Percentiles rank a stretch among this genome's conserved stretches.
Conservation (phyloP, 1,140 invertebrate species). For the Philaenus spumarius region DNA sequence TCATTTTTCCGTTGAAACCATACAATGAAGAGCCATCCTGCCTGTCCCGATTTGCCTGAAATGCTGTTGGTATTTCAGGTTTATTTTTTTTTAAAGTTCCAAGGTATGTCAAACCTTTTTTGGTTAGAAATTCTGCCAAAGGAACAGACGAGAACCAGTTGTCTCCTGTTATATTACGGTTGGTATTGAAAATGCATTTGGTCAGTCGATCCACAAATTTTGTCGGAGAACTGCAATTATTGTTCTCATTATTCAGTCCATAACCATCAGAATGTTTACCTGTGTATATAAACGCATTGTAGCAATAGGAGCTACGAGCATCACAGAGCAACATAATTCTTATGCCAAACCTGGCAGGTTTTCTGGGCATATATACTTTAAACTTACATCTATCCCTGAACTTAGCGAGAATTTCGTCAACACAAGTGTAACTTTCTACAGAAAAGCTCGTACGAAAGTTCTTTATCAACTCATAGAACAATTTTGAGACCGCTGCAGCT, state of each 20-base stretch:
- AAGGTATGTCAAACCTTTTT: conserved; percentile 32
- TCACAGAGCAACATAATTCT: conserved; percentile 33
- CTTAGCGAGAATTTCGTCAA: conserved; percentile 36
- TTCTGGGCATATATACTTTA: conserved; percentile 38
- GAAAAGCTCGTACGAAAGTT: conserved; percentile 30
- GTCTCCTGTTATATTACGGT: conserved; percentile 36
- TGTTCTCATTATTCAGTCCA: conserved; percentile 5
- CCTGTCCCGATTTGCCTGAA: conserved; percentile 16
- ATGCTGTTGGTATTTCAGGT: conserved; percentile 35
- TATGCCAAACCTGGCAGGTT: conserved; percentile 37
- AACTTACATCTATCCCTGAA: conserved; percentile 37
- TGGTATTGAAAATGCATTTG: conserved; percentile 30
- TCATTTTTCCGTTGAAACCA: conserved; percentile 20
- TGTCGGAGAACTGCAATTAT: conserved; percentile 19
- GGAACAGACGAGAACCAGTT: conserved; percentile 39
- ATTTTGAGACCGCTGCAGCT: conserved; percentile 33
- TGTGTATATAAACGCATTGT: conserved; percentile 21
- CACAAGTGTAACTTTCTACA: conserved; percentile 29
- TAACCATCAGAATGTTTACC: conserved; percentile 14
- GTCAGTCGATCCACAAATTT: conserved; percentile 31
- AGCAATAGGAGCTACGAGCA: conserved; percentile 25
- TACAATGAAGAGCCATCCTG: conserved; percentile 4
- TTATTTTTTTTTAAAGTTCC: conserved; percentile 43
- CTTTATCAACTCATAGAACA: conserved; percentile 33
- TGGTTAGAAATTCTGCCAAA: conserved; percentile 33